phyloP scores from a whole-genome alignment of 1,140 invertebrate species.

The Eurosta solidaginis region DNA sequence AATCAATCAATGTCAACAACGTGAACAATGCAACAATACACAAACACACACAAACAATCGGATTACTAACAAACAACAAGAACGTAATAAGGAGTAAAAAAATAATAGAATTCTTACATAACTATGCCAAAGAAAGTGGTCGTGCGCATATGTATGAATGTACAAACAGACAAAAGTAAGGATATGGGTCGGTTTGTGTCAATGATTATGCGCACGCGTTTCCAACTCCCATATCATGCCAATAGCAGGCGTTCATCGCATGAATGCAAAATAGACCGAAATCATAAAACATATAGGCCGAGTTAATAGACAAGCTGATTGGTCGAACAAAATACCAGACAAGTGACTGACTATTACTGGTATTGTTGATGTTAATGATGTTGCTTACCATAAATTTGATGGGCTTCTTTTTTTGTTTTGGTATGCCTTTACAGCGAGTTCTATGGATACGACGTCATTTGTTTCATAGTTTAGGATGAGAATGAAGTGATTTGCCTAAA shows the following conservation, averaged over 20 bases:
- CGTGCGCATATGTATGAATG: too few relatives aligned
- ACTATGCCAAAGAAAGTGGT: background rate
- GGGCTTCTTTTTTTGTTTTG: background rate
- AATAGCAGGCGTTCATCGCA: background rate
- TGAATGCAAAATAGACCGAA: conserved; percentile 11
- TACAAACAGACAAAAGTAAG: too few relatives aligned
- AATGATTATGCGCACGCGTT: background rate
- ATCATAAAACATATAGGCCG: background rate
- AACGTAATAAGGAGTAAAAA: background rate
- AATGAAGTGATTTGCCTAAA: conserved; percentile 29
- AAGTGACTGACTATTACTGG: conserved; percentile 16
- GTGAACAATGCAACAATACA: background rate
- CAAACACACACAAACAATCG: background rate
- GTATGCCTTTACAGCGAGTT: background rate
- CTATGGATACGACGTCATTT: background rate
- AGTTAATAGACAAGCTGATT: conserved; percentile 2
- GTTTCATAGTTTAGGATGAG: conserved; percentile 11
- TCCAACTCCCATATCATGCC: background rate
- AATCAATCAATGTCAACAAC: conserved; percentile 30
- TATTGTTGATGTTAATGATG: conserved; percentile 22
- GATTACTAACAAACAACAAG: background rate
- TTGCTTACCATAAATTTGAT: background rate
- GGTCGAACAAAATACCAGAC: background rate
- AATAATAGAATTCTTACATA: background rate
- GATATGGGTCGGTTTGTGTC: background rate